Evolutionary conservation across 2,113 vertebrate genomes (phyloP), one percentile per base, ranked within the genome.

Genomic region (Nothoprocta pentlandii): DNA sequence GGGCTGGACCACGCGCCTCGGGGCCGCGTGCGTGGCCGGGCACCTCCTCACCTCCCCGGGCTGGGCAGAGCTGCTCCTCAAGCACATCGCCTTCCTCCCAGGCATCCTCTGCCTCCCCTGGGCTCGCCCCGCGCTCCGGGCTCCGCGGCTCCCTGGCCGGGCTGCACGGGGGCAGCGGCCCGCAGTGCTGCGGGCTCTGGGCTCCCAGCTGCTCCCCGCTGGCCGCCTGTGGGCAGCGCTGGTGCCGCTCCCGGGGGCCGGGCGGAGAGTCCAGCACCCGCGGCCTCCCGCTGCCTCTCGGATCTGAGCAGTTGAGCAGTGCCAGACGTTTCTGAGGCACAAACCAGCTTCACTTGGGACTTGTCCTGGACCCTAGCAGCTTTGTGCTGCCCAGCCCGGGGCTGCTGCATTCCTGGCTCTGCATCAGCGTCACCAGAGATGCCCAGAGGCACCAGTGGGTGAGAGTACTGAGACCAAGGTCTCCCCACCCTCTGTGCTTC

Each of bases 81-180:
- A 96, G 85, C 3, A 96, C 97, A 51, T 97, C 97, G 6, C 96
- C 93, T 80, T 98, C 98, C 42, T 97, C 96, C 97, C 98, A 97
- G 69, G 97, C 97, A 41, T 96, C 68, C 8, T 87, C 93, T 39
- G 66, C 90, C 8, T 93, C 97, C 69, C 90, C 93, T 8, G 96
- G 53, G 39, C 98, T 97, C 73, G 96, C 4, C 3, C 22, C 42
- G 19, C 59, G 21, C 44, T 32, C 67, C 3, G 10, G 21, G 63
- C 41, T 58, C 21, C 15, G 30, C 41, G 4, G 39, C 28, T 63
- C 42, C 12, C 20, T 13, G 7, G 46, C 9, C 3, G 1, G 3
- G 44, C 36, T 34, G 36, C n/a, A 4, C 97, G 67, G 46, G 32
- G 46, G 14, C 39, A 26, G 26, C 16, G 11, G 19, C 23, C 7